Conservation (phyloP, 2,797 vertebrate species). For the Rhinichthys osculus region DNA sequence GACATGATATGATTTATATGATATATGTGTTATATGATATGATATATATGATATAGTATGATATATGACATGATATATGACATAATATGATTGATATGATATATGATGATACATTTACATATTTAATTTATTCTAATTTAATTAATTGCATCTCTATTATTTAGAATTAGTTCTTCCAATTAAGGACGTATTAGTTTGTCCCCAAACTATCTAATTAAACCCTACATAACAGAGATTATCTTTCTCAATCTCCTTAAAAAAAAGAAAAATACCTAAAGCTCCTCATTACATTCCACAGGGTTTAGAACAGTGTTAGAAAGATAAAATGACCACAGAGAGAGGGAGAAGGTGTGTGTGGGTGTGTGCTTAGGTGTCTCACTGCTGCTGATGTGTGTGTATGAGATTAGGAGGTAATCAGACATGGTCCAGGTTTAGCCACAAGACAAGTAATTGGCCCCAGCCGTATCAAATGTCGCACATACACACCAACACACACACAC, state of each 20-base stretch:
- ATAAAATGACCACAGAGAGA: constrained; percentile 31
- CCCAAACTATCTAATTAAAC: constrained; percentile 9
- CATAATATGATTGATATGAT: too few relatives aligned
- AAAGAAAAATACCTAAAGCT: constrained; percentile 36
- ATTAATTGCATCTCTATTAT: too few relatives aligned
- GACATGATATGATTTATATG: too few relatives aligned
- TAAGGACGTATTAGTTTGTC: not conserved
- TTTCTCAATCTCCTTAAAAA: constrained; percentile 57
- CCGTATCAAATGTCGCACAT: constrained; percentile 8
- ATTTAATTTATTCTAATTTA: too few relatives aligned
- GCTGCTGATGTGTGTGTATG: not conserved
- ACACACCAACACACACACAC: constrained; percentile 13
- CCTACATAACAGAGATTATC: constrained; percentile 40
- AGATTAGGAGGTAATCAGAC: constrained; percentile 59
- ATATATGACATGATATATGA: too few relatives aligned
- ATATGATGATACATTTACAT: too few relatives aligned
- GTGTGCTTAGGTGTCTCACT: not conserved
- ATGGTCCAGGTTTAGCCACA: constrained; percentile 48
- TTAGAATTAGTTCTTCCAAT: not conserved
- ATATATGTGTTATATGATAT: too few relatives aligned
- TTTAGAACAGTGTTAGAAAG: constrained; percentile 43
- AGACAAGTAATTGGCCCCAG: constrained; percentile 44
- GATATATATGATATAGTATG: too few relatives aligned
- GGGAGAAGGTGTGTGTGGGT: not conserved
- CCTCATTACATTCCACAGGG: constrained; percentile 59